A percentile compares a stretch with the other conserved stretches of the same genome.
phyloP scores from a whole-genome alignment of 2,113 vertebrate genomes.

The Eurypyga helias region DNA sequence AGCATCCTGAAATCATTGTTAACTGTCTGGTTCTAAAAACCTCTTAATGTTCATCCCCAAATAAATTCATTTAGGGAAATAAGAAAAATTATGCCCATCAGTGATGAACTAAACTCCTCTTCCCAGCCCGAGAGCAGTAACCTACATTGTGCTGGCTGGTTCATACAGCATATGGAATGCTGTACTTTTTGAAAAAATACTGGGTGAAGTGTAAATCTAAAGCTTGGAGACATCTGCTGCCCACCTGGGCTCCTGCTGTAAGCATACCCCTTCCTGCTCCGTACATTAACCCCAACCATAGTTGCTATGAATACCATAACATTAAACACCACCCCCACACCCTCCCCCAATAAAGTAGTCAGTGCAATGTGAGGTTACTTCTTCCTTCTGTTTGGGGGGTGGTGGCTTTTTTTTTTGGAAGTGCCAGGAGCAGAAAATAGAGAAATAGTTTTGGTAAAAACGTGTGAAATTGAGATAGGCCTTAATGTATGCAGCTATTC shows the following conservation, averaged over 20 bases:
- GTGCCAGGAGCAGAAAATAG: not conserved
- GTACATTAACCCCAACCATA: not conserved
- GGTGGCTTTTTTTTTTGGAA: not conserved
- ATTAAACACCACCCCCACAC: too few species aligned
- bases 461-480: not conserved
- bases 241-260: not conserved
- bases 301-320: not conserved
- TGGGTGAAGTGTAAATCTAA: not conserved
- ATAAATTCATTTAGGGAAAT: not conserved
- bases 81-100: not conserved
- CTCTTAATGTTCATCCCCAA: not conserved
- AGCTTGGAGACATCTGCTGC: not conserved
- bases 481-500: not conserved
- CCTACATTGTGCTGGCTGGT: not conserved
- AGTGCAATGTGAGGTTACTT: not conserved
- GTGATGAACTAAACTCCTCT: not conserved
- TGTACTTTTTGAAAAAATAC: not conserved
- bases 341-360: rapidly evolving
- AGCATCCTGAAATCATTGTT: not conserved
- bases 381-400: not conserved
- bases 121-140: not conserved
- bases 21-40: not conserved
- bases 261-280: not conserved
- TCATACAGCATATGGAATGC: rapidly evolving
- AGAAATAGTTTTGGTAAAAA: not conserved